phyloP scores from a whole-genome alignment of 2,113 vertebrate genomes.

The Orcinus orca region DNA sequence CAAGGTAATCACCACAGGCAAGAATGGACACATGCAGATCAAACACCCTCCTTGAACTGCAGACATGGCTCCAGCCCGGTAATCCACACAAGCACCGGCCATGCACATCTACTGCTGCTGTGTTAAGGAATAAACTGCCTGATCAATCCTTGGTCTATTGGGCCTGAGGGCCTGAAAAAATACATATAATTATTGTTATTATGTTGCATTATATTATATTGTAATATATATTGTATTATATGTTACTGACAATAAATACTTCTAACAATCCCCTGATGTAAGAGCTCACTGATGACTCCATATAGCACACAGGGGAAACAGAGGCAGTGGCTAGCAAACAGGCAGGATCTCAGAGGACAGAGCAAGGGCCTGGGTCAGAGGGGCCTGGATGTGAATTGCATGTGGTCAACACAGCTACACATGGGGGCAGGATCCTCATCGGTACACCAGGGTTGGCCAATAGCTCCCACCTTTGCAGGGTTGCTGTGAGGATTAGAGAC shows the following conservation, averaged over 20 bases:
- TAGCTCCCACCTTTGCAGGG: background rate
- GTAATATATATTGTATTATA: background rate
- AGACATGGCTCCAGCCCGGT: too few relatives aligned
- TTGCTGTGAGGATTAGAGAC: background rate
- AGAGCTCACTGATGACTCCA: background rate
- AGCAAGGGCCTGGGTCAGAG: background rate
- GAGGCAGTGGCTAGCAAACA: background rate
- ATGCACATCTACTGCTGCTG: too few relatives aligned
- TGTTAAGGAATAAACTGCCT: background rate
- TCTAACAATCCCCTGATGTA: background rate
- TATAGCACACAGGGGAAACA: background rate
- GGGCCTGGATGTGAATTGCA: background rate
- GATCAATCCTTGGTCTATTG: background rate
- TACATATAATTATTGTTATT: background rate
- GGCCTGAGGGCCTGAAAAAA: background rate
- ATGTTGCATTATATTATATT: background rate
- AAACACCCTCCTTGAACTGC: background rate
- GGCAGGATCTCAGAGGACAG: background rate
- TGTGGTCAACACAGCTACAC: background rate
- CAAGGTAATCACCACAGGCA: background rate
- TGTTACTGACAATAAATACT: background rate
- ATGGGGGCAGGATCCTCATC: background rate
- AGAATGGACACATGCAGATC: background rate
- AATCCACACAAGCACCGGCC: background rate
- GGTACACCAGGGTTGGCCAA: fast-evolving